Conservation (phyloP, 2,797 vertebrate species). For the Lepilemur septentrionalis region DNA sequence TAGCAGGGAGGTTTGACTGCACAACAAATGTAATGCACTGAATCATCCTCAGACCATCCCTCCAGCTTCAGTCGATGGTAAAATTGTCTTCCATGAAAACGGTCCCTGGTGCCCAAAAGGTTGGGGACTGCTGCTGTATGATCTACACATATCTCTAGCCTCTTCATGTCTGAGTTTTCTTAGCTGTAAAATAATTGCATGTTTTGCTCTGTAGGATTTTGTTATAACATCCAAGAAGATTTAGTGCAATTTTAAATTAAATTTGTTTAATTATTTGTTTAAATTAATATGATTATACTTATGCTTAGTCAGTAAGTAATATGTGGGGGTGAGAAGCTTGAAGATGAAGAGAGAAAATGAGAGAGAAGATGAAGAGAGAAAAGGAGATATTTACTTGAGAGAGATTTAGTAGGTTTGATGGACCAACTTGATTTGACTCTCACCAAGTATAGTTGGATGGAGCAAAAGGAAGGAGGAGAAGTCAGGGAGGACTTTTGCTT, state of each 20-base stretch:
- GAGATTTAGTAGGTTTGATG: not conserved
- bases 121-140: not conserved
- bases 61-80: too few relatives aligned
- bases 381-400: not conserved
- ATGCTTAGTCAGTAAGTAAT: not conserved
- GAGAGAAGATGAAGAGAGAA: not conserved
- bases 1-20: too few relatives aligned
- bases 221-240: not conserved
- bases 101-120: too few relatives aligned
- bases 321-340: not conserved
- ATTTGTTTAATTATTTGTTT: not conserved
- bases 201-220: not conserved
- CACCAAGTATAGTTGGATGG: accelerated
- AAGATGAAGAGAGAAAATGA: not conserved
- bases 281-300: not conserved
- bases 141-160: not conserved
- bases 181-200: not conserved
- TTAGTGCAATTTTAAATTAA: not conserved
- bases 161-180: not conserved
- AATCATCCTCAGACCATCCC: too few relatives aligned
- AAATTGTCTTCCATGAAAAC: too few relatives aligned
- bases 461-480: not conserved
- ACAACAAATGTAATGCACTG: too few relatives aligned
- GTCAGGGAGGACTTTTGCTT: too few relatives aligned
- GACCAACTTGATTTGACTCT: not conserved